phyloP scores from a whole-genome alignment of 2,888 invertebrate species.

The Acanthosoma haemorrhoidale region DNA sequence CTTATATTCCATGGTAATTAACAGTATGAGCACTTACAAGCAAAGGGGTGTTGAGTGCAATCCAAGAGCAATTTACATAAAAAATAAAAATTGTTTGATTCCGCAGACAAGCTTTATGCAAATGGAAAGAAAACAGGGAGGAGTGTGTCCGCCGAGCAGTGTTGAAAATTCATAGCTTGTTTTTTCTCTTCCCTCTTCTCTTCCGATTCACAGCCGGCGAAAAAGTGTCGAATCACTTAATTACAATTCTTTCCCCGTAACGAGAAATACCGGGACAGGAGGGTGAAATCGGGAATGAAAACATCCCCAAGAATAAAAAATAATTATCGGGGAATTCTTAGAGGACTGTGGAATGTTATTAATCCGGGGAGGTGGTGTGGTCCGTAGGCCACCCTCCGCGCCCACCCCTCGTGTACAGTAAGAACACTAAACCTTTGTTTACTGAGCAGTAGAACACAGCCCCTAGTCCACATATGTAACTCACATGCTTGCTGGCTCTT shows the following conservation, averaged over 20 bases:
- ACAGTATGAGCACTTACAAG: too few species aligned
- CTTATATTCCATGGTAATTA: too few species aligned
- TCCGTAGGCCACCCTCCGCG: conserved; percentile 5
- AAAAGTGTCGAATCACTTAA: conserved; percentile 23
- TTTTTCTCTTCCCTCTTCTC: too few species aligned
- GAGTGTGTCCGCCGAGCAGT: too few species aligned
- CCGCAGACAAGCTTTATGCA: too few species aligned
- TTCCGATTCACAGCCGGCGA: background rate
- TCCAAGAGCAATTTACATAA: too few species aligned
- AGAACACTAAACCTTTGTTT: conserved; percentile 16
- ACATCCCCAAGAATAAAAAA: conserved; percentile 17
- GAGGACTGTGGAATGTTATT: conserved; percentile 17
- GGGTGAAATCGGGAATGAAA: conserved; percentile 21
- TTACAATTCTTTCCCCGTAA: background rate
- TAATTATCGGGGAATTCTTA: conserved; percentile 28
- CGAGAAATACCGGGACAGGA: background rate
- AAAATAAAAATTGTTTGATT: too few species aligned
- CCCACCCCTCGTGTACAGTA: conserved; percentile 23
- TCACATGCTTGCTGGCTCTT: conserved; percentile 16
- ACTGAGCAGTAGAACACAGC: conserved; percentile 16
- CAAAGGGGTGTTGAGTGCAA: too few species aligned
- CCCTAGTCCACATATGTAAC: conserved; percentile 21
- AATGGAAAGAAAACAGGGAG: too few species aligned
- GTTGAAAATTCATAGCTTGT: too few species aligned
- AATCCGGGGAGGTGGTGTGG: background rate